A percentile compares a stretch with the other conserved stretches of the same genome.
phyloP scores from a whole-genome alignment of 1,140 invertebrate species.

The Teleopsis dalmanni region DNA sequence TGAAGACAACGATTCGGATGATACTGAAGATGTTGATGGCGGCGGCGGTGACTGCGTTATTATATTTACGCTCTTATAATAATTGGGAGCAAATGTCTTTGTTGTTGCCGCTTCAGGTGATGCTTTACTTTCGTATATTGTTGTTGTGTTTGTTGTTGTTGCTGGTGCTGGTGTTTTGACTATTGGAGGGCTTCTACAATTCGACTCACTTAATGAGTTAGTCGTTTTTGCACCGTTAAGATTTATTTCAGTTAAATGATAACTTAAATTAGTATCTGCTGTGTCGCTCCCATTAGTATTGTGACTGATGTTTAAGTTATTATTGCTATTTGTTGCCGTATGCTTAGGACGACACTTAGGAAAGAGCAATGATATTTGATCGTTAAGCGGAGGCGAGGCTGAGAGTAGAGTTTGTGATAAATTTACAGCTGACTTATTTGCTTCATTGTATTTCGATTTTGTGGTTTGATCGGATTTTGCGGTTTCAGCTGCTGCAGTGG shows the following conservation, averaged over 20 bases:
- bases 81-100: constrained; percentile 18
- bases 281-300: constrained; percentile 3
- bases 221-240: too few species aligned
- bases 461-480: constrained; percentile 6
- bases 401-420: constrained; percentile 42
- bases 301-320: constrained; percentile 11
- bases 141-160: constrained; percentile 5
- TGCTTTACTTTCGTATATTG: not conserved
- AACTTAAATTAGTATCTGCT: constrained; percentile 53
- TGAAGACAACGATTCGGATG: constrained; percentile 45
- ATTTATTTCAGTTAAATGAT: too few species aligned
- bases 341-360: constrained; percentile 68
- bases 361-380: constrained; percentile 73
- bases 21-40: constrained; percentile 45
- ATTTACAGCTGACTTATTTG: constrained; percentile 17
- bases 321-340: constrained; percentile 13
- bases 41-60: constrained; percentile 42
- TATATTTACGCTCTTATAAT: constrained; percentile 40
- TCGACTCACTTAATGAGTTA: too few species aligned
- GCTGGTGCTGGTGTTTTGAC: constrained; percentile 9
- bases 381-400: constrained; percentile 48
- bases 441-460: constrained; percentile 8
- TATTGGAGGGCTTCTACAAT: constrained; percentile 40
- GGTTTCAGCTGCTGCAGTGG: constrained; percentile 8
- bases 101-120: constrained; percentile 16